Evolutionary conservation across 2,113 vertebrate species (phyloP).

Genomic region (Eudyptes chrysolophus): DNA sequence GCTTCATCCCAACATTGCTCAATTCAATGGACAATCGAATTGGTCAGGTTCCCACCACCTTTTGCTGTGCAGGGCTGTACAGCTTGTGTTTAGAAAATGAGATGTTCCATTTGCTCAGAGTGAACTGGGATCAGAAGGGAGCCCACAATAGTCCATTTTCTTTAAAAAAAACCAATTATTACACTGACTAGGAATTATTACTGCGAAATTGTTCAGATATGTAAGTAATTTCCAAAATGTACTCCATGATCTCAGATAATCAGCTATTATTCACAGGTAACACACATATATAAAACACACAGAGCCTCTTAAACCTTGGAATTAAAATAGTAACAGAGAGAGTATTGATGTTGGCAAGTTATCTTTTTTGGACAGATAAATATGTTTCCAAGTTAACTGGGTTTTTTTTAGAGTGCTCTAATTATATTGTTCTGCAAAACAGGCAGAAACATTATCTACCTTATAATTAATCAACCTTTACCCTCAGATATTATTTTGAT

Average conservation of each 20-base stretch:
- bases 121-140: background rate
- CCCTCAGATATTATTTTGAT: background rate
- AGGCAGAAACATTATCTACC: background rate
- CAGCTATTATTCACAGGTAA: background rate
- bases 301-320: background rate
- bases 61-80: background rate
- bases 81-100: background rate
- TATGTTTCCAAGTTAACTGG: background rate
- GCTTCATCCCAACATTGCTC: background rate
- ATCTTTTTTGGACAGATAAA: background rate
- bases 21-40: background rate
- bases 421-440: background rate
- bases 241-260: background rate
- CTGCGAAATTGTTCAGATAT: background rate
- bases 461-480: background rate
- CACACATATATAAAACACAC: background rate
- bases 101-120: background rate
- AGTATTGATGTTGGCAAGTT: background rate
- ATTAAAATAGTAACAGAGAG: background rate
- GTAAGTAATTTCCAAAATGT: background rate
- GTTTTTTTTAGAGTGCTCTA: background rate
- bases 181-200: background rate
- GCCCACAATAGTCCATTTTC: background rate
- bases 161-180: background rate
- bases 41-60: background rate